phyloP scores from a whole-genome alignment of 2,797 vertebrate species.

The Helostoma temminkii region DNA sequence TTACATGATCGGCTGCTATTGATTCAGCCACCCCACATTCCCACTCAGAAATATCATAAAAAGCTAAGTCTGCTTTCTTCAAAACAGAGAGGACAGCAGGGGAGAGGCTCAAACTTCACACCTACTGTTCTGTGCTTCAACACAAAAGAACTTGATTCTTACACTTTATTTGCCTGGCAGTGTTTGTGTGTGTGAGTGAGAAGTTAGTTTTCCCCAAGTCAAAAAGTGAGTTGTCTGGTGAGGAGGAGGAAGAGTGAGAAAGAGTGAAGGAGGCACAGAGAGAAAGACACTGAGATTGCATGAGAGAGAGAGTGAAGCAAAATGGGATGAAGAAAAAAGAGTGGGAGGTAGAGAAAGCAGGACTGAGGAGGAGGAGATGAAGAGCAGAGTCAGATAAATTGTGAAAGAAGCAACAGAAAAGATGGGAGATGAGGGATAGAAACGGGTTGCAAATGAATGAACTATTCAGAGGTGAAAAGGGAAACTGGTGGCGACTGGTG shows the following conservation, averaged over 20 bases:
- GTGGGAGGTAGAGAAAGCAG: not conserved
- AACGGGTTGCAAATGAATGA: not conserved
- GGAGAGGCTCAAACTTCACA: slow-evolving; percentile 30
- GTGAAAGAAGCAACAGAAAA: not conserved
- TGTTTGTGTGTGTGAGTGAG: slow-evolving; percentile 16
- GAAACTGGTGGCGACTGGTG: not conserved
- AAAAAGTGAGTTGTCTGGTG: slow-evolving; percentile 5
- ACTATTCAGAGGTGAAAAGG: not conserved
- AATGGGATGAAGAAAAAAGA: not conserved
- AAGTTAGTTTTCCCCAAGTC: slow-evolving; percentile 16
- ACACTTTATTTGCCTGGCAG: slow-evolving; percentile 2
- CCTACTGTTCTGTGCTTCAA: slow-evolving; percentile 1
- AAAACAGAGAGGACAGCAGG: slow-evolving; percentile 18
- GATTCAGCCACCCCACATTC: slow-evolving; percentile 51
- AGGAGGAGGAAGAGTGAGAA: slow-evolving; percentile 35
- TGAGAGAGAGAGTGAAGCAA: not conserved
- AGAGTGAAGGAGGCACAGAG: not conserved
- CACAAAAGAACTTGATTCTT: slow-evolving; percentile 7
- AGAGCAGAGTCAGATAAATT: too few relatives aligned
- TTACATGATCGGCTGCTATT: slow-evolving; percentile 31
- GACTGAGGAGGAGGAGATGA: not conserved
- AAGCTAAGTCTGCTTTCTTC: slow-evolving; percentile 17
- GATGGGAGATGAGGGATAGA: not conserved
- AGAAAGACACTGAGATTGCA: not conserved
- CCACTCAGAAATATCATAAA: slow-evolving; percentile 37